A percentile compares a stretch with the other conserved stretches of the same genome.
Evolutionary conservation across 2,888 invertebrate species (phyloP).

Genomic region (Fissipunctia ypsillon): DNA sequence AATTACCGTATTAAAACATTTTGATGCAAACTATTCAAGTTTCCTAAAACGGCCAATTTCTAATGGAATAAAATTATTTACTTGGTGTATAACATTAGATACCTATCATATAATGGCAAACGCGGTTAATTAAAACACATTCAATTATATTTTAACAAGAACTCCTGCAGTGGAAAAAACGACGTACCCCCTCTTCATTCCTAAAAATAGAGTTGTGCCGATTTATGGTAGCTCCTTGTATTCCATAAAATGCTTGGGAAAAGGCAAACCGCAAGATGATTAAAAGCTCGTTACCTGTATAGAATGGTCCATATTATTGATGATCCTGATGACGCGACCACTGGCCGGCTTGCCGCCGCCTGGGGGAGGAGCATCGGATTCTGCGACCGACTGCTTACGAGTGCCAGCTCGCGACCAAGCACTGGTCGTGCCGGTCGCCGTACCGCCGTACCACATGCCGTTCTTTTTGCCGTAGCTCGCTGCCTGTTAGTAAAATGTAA

Average conservation of each 20-base stretch:
- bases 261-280: no score
- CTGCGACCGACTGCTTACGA: conserved; percentile 95
- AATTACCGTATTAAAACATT: conserved; percentile 5
- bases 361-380: conserved; percentile 94
- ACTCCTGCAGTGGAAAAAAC: not conserved
- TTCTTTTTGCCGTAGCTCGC: conserved; percentile 97
- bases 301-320: conserved; percentile 98
- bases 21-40: not conserved
- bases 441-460: conserved; percentile 95
- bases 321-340: conserved; percentile 96
- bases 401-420: conserved; percentile 94
- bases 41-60: no score
- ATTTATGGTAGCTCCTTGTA: not conserved
- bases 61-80: not conserved
- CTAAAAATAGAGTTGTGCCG: no score
- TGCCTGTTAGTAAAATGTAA: conserved; percentile 89
- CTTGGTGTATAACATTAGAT: not conserved
- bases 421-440: conserved; percentile 90
- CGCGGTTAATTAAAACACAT: no score
- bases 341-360: conserved; percentile 94
- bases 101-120: not conserved
- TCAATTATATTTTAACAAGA: no score
- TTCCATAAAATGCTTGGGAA: not conserved
- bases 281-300: conserved; percentile 92
- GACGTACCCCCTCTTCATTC: no score